Conservation (phyloP, 2,888 invertebrate genomes). For the Molanna angustata region DNA sequence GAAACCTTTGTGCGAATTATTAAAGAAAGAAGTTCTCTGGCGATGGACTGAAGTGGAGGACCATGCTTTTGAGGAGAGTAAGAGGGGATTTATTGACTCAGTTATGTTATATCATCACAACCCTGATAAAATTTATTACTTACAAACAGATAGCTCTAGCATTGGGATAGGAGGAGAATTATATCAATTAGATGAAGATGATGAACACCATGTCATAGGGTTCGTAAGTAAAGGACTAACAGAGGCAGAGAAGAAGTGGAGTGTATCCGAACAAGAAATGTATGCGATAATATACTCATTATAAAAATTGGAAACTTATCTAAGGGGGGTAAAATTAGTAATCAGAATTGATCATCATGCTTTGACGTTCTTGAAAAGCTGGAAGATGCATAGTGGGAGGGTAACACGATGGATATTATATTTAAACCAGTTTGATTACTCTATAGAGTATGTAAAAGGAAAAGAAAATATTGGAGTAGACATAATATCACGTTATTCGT, state of each 20-base stretch:
- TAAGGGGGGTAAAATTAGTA: constrained; percentile 31
- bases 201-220: constrained; percentile 27
- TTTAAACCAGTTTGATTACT: constrained; percentile 7
- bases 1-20: not conserved
- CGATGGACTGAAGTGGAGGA: constrained; percentile 17
- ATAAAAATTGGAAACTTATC: constrained; percentile 34
- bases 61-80: constrained; percentile 29
- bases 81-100: constrained; percentile 27
- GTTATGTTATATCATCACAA: constrained; percentile 27
- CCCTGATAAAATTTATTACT: constrained; percentile 25
- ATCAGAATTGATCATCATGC: constrained; percentile 30
- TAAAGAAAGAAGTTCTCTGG: not conserved
- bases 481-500: constrained; percentile 1
- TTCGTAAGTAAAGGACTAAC: constrained; percentile 32
- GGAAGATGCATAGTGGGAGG: constrained; percentile 33
- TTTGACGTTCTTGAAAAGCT: constrained; percentile 30
- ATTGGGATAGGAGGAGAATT: constrained; percentile 24
- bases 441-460: constrained; percentile 2
- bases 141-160: constrained; percentile 32
- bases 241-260: constrained; percentile 32
- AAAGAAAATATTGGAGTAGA: constrained; percentile 7
- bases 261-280: constrained; percentile 33
- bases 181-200: constrained; percentile 29
- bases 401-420: constrained; percentile 33
- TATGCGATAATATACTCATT: constrained; percentile 33